A percentile compares a stretch with the other conserved stretches of the same genome.
Evolutionary conservation across 2,888 invertebrate species (phyloP).

Genomic region (Caenorhabditis sp.): DNA sequence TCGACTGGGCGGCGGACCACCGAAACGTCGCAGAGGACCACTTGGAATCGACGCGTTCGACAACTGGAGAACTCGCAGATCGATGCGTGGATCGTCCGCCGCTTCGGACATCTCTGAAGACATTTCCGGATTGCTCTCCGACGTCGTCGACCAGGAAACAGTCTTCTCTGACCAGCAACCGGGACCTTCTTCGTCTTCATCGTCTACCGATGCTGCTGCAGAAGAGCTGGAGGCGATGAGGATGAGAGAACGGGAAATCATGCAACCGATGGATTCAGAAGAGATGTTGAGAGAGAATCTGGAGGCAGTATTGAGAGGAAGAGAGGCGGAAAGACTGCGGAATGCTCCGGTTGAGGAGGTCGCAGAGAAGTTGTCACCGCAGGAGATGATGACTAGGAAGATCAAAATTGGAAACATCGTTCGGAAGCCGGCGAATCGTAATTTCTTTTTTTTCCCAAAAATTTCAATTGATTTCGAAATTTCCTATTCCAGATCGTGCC

Average conservation of each 20-base stretch:
- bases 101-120: constrained; percentile 23
- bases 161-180: neutral
- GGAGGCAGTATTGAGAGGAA: constrained; percentile 15
- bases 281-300: constrained; percentile 15
- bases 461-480: neutral
- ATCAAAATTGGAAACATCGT: constrained; percentile 49
- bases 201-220: neutral
- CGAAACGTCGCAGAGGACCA: constrained; percentile 50
- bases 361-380: constrained; percentile 1
- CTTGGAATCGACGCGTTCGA: constrained; percentile 58
- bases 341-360: neutral
- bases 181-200: neutral
- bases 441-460: too few relatives aligned
- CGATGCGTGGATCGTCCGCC: constrained; percentile 32
- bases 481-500: constrained; percentile 38
- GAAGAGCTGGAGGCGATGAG: constrained; percentile 23
- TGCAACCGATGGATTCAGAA: constrained; percentile 38
- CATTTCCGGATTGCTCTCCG: neutral
- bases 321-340: neutral
- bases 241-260: neutral
- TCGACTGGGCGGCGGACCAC: constrained; percentile 32
- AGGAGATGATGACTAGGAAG: constrained; percentile 40
- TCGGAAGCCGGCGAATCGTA: constrained; percentile 51
- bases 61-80: constrained; percentile 42
- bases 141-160: neutral